Percentiles rank a stretch among this genome's conserved stretches.
These are phyloP conservation scores for Glaucomys volans DNA, from an alignment of 2,113 vertebrate species.

Conservation along the genomic window DNA sequence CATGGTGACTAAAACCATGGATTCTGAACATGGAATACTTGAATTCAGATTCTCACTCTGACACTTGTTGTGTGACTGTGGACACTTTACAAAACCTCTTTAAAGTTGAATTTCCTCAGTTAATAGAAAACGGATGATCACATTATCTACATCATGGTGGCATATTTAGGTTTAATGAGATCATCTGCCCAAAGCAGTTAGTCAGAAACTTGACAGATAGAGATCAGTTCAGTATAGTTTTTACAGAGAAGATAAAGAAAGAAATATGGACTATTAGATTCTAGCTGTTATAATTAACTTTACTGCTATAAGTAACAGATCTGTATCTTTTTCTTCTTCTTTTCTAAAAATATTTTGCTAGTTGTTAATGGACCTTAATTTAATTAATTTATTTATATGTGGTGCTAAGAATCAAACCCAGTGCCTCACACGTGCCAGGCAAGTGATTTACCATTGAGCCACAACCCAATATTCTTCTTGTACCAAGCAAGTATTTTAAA, in stretches of 20 bases:
- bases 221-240: not conserved
- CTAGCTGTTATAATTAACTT: not conserved
- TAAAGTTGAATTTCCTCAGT: not conserved
- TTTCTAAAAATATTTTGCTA: too few relatives aligned
- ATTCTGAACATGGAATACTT: not conserved
- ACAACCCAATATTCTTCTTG: not conserved
- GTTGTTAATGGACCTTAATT: too few relatives aligned
- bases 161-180: not conserved
- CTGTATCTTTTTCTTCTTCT: not conserved
- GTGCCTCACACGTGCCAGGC: too few relatives aligned
- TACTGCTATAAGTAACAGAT: not conserved
- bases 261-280: not conserved
- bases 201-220: too few relatives aligned
- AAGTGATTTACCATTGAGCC: too few relatives aligned
- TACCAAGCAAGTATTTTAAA: not conserved
- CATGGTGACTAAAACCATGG: not conserved
- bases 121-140: not conserved
- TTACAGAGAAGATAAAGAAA: not conserved
- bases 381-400: too few relatives aligned
- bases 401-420: too few relatives aligned
- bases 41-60: not conserved
- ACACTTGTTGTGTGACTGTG: not conserved
- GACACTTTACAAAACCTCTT: not conserved
- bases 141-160: not conserved
- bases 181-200: not conserved